These are phyloP conservation scores for Caenorhabditis sulstoni DNA, from an alignment of 2,888 invertebrate species.

Conservation along the genomic window DNA sequence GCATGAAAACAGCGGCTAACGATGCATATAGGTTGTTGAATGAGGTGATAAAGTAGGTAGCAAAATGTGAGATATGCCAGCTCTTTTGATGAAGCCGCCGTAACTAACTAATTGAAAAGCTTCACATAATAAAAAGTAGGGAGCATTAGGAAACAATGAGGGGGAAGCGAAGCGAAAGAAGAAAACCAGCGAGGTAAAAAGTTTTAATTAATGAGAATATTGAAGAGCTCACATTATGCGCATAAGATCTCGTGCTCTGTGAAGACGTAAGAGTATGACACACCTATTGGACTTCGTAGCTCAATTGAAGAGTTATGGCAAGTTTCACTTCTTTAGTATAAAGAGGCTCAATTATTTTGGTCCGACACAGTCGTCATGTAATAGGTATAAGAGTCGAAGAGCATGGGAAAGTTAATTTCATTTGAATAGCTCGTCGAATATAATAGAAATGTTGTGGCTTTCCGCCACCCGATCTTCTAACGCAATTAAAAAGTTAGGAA, in stretches of 20 bases:
- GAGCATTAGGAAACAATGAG: slow-evolving; percentile 4
- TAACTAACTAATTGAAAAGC: slow-evolving; percentile 3
- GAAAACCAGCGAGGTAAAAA: slow-evolving; percentile 47
- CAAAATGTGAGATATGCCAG: slow-evolving; percentile 31
- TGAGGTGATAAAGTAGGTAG: slow-evolving; percentile 52
- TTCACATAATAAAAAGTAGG: neutral
- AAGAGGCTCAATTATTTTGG: too few species aligned
- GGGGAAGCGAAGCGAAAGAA: slow-evolving; percentile 43
- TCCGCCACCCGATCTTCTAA: slow-evolving; percentile 12
- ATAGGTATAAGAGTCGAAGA: slow-evolving; percentile 3
- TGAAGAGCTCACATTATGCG: too few species aligned
- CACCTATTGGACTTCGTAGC: neutral
- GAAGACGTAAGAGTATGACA: neutral
- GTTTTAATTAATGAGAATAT: slow-evolving; percentile 39
- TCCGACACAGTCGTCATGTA: neutral
- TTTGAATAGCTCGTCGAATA: slow-evolving; percentile 47
- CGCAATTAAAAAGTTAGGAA: slow-evolving; percentile 31
- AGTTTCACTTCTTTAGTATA: neutral
- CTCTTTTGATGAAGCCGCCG: slow-evolving; percentile 43
- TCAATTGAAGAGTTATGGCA: neutral
- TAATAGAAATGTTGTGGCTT: slow-evolving; percentile 36
- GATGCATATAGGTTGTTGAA: slow-evolving; percentile 32
- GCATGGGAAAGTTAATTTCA: slow-evolving; percentile 42
- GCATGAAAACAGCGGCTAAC: slow-evolving; percentile 11
- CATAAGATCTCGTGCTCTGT: neutral